Evolutionary conservation across 2,888 invertebrate genomes (phyloP), one percentile per base, ranked within the genome.

Genomic region (Meghimatium bilineatum): DNA sequence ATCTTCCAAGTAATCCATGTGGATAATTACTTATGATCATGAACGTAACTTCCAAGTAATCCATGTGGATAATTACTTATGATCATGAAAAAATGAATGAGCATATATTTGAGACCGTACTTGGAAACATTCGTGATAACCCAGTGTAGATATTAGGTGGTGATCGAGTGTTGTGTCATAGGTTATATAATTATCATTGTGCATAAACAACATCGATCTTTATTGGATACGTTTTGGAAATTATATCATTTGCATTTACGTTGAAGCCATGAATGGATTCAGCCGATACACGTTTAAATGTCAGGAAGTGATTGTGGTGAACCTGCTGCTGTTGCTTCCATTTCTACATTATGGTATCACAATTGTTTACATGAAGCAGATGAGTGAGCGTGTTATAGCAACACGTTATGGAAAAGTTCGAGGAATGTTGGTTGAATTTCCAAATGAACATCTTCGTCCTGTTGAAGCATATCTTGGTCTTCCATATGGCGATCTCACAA

Each of bases 401-500:
- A 97, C 97, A 67, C 96, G 96, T 93, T 98, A 97, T 95, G 98
- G 98, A 60, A 96, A 96, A 85, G 94, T 98, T 91, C 95, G 97
- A 74, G 98, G 97, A 1, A 87, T 91, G 49, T 87, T 91, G 23
- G 90, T 91, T 23, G 91, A 91, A 78, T 90, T 92, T 75, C 90
- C 90, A 0, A 88, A 88, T 85, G 88, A 87, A 56, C 85, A 90
- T 81, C 88, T 93, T 0, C 87, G 87, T 17, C 34, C 80, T 10
- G 98, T 98, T 36, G 98, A 97, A 94, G 96, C 96, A 90, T 97
- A 97, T 94, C 95, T 96, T 34, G 97, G 97, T 0, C 96, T 99
- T 85, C 98, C 98, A 10, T 99, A 98, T 94, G 99, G 98, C 38
- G 97, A 97, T 75, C 97, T 98, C 36, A n/a, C n/a, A n/a, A n/a